phyloP scores from a whole-genome alignment of 2,797 vertebrate genomes.

The Euphonia xanthogaster region DNA sequence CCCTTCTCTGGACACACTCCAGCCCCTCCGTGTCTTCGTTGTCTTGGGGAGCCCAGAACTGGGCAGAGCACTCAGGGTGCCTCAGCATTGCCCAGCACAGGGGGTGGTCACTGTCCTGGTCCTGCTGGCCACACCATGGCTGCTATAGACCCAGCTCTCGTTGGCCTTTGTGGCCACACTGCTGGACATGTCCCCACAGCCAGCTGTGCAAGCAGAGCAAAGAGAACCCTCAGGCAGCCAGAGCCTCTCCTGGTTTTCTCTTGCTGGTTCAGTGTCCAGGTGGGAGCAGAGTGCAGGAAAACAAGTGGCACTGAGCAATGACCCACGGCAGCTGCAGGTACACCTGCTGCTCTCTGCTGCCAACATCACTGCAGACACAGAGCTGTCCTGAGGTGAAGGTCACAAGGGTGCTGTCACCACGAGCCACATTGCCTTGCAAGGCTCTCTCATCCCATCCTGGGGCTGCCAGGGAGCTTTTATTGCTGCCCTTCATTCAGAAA shows the following conservation, averaged over 20 bases:
- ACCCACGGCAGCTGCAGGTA: neutral
- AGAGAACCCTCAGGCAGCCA: fast-evolving
- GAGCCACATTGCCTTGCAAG: slow-evolving; percentile 20
- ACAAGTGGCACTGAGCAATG: neutral
- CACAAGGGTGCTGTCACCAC: neutral
- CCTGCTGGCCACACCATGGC: neutral
- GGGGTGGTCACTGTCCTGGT: neutral
- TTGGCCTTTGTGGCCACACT: neutral
- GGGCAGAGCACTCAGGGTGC: neutral
- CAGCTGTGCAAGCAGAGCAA: neutral
- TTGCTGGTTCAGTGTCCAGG: neutral
- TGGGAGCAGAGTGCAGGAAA: neutral
- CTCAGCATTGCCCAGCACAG: neutral
- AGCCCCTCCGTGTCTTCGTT: neutral
- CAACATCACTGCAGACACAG: neutral
- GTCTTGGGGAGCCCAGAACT: neutral
- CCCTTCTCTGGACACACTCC: fast-evolving
- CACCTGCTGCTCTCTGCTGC: neutral
- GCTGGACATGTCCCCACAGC: neutral
- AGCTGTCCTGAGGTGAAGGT: slow-evolving; percentile 14
- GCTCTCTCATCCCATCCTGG: neutral
- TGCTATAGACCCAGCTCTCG: neutral
- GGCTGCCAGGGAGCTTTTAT: neutral
- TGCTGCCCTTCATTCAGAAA: neutral
- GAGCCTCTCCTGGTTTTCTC: neutral